Conservation (phyloP, 2,888 invertebrate genomes). For the Lomographa bimaculata region DNA sequence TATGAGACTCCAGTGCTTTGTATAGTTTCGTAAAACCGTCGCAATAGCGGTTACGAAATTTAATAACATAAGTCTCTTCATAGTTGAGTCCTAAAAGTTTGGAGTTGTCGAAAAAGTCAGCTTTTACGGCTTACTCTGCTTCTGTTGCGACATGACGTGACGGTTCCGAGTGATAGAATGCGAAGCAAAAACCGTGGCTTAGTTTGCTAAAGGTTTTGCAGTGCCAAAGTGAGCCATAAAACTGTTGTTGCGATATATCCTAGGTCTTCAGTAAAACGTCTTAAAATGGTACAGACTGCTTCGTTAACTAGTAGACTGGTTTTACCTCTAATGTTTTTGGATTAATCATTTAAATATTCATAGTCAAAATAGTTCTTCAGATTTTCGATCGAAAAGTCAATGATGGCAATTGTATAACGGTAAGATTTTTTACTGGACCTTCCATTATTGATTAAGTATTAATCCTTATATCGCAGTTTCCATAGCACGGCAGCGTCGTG, state of each 20-base stretch:
- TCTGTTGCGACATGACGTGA: slow-evolving; percentile 51
- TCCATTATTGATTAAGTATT: slow-evolving; percentile 45
- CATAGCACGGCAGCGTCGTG: slow-evolving; percentile 20
- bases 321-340: slow-evolving; percentile 73
- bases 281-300: slow-evolving; percentile 77
- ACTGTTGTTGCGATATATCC: slow-evolving; percentile 64
- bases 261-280: slow-evolving; percentile 75
- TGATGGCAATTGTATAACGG: slow-evolving; percentile 53
- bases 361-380: slow-evolving; percentile 66
- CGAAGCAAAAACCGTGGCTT: slow-evolving; percentile 55
- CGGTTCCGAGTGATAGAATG: slow-evolving; percentile 45
- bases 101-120: slow-evolving; percentile 58
- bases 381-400: slow-evolving; percentile 57
- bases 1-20: slow-evolving; percentile 33
- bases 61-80: slow-evolving; percentile 40
- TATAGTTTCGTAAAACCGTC: slow-evolving; percentile 34
- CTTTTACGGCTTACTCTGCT: slow-evolving; percentile 81
- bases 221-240: slow-evolving; percentile 82
- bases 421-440: slow-evolving; percentile 69
- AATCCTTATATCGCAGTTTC: slow-evolving; percentile 34
- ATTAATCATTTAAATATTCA: slow-evolving; percentile 60
- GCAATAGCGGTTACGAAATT: slow-evolving; percentile 38
- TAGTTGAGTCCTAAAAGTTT: slow-evolving; percentile 39
- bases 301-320: slow-evolving; percentile 79
- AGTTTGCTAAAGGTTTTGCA: slow-evolving; percentile 74